These are phyloP conservation scores for Diorhabda carinulata DNA, from an alignment of 1,140 invertebrate species.

Conservation along the genomic window DNA sequence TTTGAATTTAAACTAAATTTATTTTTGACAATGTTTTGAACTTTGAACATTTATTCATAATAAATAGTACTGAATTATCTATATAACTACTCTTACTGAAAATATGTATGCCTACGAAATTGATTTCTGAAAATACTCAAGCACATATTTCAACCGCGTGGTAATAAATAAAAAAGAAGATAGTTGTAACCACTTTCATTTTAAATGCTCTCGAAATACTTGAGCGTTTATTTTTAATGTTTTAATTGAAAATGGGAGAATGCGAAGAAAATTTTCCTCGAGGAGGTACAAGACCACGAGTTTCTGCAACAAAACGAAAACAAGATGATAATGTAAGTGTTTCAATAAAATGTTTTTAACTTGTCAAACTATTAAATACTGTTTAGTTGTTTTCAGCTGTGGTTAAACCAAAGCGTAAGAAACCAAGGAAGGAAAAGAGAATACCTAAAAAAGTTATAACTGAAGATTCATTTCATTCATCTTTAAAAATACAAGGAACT, in stretches of 20 bases:
- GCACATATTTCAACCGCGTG: too few relatives aligned
- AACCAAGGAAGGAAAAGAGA: constrained; percentile 45
- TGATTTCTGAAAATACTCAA: too few relatives aligned
- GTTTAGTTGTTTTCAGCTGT: constrained; percentile 46
- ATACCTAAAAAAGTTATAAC: constrained; percentile 35
- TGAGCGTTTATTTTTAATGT: too few relatives aligned
- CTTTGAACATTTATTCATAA: too few relatives aligned
- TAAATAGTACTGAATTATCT: too few relatives aligned
- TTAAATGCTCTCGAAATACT: too few relatives aligned
- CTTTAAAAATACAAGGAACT: constrained; percentile 45
- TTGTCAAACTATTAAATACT: constrained; percentile 26
- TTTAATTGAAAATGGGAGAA: neutral
- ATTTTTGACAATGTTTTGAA: too few relatives aligned
- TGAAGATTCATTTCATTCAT: constrained; percentile 47
- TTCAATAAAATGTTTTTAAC: neutral
- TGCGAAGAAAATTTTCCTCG: constrained; percentile 47
- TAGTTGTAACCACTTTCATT: too few relatives aligned
- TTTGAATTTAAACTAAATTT: too few relatives aligned
- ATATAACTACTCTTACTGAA: too few relatives aligned
- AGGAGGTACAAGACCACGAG: constrained; percentile 49
- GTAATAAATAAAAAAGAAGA: too few relatives aligned
- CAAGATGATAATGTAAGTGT: constrained; percentile 49
- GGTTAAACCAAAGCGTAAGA: constrained; percentile 48
- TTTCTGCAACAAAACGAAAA: constrained; percentile 43
- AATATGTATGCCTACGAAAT: too few relatives aligned